These are phyloP conservation scores for Bombus sibiricus DNA, from an alignment of 1,140 invertebrate species.

Conservation along the genomic window DNA sequence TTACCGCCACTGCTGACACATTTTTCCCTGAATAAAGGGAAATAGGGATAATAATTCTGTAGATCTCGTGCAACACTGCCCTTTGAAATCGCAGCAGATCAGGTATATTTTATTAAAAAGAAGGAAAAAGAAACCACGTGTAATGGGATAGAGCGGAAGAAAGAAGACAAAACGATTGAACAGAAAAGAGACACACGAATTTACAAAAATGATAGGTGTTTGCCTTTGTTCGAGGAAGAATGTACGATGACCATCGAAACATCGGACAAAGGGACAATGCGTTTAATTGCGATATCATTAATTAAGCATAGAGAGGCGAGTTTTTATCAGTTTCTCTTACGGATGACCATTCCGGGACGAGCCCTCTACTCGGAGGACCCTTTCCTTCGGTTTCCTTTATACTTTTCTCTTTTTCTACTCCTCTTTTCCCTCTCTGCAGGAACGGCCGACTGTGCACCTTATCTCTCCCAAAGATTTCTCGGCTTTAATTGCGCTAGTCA, in stretches of 20 bases:
- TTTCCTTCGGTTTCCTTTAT: slow-evolving; percentile 2
- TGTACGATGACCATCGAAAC: neutral
- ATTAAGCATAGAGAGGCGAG: slow-evolving; percentile 65
- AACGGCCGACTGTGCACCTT: slow-evolving; percentile 37
- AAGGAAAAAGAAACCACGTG: neutral
- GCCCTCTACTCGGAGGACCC: slow-evolving; percentile 6
- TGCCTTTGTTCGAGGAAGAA: neutral
- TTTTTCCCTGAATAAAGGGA: slow-evolving; percentile 11
- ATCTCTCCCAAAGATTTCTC: slow-evolving; percentile 68
- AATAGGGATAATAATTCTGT: slow-evolving; percentile 27
- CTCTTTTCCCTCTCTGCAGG: neutral
- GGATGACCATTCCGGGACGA: slow-evolving; percentile 27
- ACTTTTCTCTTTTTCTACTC: slow-evolving; percentile 37
- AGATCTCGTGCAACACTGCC: neutral
- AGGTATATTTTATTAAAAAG: neutral
- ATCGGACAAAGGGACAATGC: neutral
- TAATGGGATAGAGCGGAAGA: neutral
- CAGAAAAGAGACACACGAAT: neutral
- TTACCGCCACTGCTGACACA: slow-evolving; percentile 13
- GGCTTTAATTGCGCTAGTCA: slow-evolving; percentile 75
- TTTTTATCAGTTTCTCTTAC: slow-evolving; percentile 70
- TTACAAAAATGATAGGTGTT: neutral
- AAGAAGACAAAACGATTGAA: neutral
- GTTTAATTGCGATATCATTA: slow-evolving; percentile 76
- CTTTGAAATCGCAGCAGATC: neutral